Percentiles rank a stretch among this genome's conserved stretches.
Conservation (phyloP, 1,140 invertebrate species). For the Heliconius himera region DNA sequence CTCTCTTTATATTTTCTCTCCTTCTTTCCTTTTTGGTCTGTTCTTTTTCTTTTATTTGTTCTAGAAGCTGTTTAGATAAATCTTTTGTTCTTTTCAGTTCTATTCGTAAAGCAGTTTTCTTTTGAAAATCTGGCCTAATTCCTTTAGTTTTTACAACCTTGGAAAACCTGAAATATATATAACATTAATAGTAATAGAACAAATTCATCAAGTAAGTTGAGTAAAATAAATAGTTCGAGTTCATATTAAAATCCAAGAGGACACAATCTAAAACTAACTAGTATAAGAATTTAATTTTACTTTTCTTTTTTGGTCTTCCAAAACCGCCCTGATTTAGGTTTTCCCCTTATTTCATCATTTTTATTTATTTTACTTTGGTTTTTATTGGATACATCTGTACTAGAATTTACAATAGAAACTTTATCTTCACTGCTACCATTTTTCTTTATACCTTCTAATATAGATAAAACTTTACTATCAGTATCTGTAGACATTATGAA, state of each 20-base stretch:
- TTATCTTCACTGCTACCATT: constrained; percentile 24
- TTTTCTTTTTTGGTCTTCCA: constrained; percentile 88
- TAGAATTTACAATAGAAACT: neutral
- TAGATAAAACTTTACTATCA: constrained; percentile 43
- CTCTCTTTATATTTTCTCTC: constrained; percentile 86
- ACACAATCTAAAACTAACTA: no score
- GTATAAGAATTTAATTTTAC: constrained; percentile 63
- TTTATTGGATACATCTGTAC: constrained; percentile 16
- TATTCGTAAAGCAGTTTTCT: constrained; percentile 85
- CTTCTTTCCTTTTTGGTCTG: constrained; percentile 85
- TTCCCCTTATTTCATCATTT: constrained; percentile 80
- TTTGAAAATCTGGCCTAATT: constrained; percentile 83
- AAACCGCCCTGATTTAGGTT: constrained; percentile 89
- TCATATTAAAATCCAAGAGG: no score
- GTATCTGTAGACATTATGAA: constrained; percentile 34
- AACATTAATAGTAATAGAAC: neutral
- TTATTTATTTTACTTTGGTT: constrained; percentile 19
- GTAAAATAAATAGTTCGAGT: no score
- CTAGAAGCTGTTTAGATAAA: constrained; percentile 84
- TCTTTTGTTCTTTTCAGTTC: constrained; percentile 88
- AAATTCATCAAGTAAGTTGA: neutral
- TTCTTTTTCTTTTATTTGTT: constrained; percentile 84
- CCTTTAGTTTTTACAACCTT: constrained; percentile 87
- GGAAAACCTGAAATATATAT: constrained; percentile 83
- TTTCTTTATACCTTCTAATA: constrained; percentile 46